Conservation (phyloP, 2,888 invertebrate species). For the Tholera decimalis region DNA sequence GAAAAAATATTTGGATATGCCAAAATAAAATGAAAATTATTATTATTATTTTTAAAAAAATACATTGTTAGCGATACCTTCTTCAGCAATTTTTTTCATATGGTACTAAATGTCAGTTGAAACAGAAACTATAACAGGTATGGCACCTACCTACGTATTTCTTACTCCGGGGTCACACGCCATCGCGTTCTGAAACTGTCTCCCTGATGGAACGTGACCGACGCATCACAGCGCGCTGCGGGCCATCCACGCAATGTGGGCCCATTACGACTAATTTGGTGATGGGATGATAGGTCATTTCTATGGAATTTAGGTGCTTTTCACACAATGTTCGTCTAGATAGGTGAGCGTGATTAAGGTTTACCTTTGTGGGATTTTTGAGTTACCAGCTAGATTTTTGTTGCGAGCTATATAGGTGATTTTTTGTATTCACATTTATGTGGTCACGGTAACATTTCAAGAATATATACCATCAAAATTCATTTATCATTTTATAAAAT, state of each 20-base stretch:
- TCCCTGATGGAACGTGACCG: constrained; percentile 64
- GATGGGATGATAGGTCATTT: constrained; percentile 30
- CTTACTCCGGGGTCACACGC: constrained; percentile 23
- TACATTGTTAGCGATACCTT: too few species aligned
- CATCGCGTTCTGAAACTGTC: constrained; percentile 45
- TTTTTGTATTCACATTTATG: too few species aligned
- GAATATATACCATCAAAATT: too few species aligned
- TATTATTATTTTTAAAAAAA: too few species aligned
- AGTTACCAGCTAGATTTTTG: too few species aligned
- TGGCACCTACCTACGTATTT: constrained; percentile 25
- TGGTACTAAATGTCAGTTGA: not conserved
- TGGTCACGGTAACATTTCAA: too few species aligned
- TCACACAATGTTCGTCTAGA: not conserved
- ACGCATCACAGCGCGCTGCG: constrained; percentile 61
- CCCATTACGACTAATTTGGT: constrained; percentile 49
- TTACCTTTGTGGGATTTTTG: too few species aligned
- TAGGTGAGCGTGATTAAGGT: not conserved
- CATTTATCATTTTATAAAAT: too few species aligned
- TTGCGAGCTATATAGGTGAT: too few species aligned
- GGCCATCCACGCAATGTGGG: constrained; percentile 61
- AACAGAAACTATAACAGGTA: constrained; percentile 7
- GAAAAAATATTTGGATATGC: too few species aligned
- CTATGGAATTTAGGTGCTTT: constrained; percentile 25
- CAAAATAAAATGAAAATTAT: too few species aligned
- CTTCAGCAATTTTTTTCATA: too few species aligned